Conservation (phyloP, 2,113 vertebrate species). For the Paedocypris sp. region DNA sequence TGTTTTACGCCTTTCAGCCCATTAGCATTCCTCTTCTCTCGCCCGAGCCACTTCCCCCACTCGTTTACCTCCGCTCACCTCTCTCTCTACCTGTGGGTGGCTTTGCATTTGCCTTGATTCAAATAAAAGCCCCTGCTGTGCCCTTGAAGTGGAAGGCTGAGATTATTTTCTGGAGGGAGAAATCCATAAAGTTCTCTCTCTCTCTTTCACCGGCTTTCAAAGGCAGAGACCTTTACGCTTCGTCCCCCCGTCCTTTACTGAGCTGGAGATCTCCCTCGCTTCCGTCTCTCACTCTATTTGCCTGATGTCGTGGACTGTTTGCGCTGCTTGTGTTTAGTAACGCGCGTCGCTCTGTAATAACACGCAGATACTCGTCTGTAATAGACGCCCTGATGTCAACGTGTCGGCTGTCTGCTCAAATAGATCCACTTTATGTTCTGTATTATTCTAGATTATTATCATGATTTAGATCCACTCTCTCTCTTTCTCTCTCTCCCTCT, state of each 20-base stretch:
- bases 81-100: conserved; percentile 35
- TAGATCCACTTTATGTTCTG: too few relatives aligned
- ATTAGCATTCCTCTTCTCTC: background rate
- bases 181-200: conserved; percentile 31
- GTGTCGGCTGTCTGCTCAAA: too few relatives aligned
- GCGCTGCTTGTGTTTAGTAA: too few relatives aligned
- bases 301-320: too few relatives aligned
- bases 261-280: too few relatives aligned
- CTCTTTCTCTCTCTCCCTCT: too few relatives aligned
- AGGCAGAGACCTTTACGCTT: conserved; percentile 16
- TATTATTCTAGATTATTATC: too few relatives aligned
- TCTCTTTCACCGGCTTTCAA: conserved; percentile 1
- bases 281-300: too few relatives aligned
- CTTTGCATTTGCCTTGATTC: conserved; percentile 33
- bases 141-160: conserved; percentile 35
- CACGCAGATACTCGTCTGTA: too few relatives aligned
- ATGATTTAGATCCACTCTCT: too few relatives aligned
- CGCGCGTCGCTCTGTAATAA: too few relatives aligned
- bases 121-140: conserved; percentile 37
- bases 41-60: background rate
- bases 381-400: too few relatives aligned
- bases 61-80: conserved; percentile 25
- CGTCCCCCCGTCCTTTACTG: conserved; percentile 7
- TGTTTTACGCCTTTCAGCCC: background rate
- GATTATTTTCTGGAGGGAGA: conserved; percentile 33